phyloP scores from a whole-genome alignment of 2,888 invertebrate species.

The Agrotis ipsilon region DNA sequence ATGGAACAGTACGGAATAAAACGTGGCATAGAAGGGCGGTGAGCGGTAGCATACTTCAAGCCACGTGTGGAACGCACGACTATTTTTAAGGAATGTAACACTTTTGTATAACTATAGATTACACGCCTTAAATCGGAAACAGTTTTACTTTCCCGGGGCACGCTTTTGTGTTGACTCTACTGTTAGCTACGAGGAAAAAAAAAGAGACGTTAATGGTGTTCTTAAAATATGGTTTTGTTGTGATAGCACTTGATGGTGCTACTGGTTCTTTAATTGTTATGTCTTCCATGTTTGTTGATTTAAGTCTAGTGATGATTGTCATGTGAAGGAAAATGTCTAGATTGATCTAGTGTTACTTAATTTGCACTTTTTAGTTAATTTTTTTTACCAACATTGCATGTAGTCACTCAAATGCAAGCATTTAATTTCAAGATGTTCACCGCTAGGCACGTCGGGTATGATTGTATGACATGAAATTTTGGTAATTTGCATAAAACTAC shows the following conservation, averaged over 20 bases:
- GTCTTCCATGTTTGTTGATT: constrained; percentile 32
- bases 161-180: constrained; percentile 51
- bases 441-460: constrained; percentile 2
- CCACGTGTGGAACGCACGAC: constrained; percentile 74
- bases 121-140: constrained; percentile 49
- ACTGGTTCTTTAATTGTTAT: constrained; percentile 36
- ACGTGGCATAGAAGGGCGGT: constrained; percentile 70
- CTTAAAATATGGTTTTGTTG: constrained; percentile 60
- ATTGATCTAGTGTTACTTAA: neutral
- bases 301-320: constrained; percentile 5
- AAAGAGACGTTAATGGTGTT: constrained; percentile 56
- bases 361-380: neutral
- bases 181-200: constrained; percentile 44
- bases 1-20: constrained; percentile 59
- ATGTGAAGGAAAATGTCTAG: constrained; percentile 3
- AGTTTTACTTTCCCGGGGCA: constrained; percentile 43
- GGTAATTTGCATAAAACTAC: constrained; percentile 52
- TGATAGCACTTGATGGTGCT: constrained; percentile 55
- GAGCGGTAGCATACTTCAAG: constrained; percentile 68
- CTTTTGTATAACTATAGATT: constrained; percentile 50
- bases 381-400: neutral
- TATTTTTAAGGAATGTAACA: constrained; percentile 77
- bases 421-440: constrained; percentile 21
- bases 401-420: constrained; percentile 3
- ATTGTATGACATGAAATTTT: constrained; percentile 36